These are phyloP conservation scores for Actenoides lindsayi DNA, from an alignment of 2,113 vertebrate species.

Conservation along the genomic window DNA sequence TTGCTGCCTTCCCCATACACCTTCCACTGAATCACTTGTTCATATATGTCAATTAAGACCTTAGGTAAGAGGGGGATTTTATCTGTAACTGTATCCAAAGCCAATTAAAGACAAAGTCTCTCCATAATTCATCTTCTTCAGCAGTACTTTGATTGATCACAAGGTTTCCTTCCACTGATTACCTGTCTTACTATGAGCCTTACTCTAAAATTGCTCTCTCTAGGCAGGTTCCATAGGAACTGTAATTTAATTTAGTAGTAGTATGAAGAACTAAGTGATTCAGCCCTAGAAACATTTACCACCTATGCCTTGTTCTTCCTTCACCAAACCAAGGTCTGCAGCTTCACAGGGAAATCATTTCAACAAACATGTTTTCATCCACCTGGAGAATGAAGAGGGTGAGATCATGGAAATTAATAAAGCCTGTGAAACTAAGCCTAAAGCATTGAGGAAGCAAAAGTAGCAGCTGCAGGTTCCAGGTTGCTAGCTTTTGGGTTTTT, in stretches of 20 bases:
- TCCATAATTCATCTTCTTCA: not conserved
- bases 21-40: not conserved
- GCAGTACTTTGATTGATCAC: not conserved
- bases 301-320: not conserved
- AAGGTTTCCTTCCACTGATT: not conserved
- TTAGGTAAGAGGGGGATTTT: not conserved
- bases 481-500: not conserved
- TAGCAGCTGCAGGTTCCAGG: slow-evolving; percentile 64
- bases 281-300: slow-evolving; percentile 16
- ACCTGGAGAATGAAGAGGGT: slow-evolving; percentile 1
- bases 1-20: not conserved
- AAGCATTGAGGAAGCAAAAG: slow-evolving; percentile 47
- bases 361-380: not conserved
- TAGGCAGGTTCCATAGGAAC: not conserved
- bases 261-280: not conserved
- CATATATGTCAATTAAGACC: not conserved
- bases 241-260: slow-evolving; percentile 4
- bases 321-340: not conserved
- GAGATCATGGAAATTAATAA: slow-evolving; percentile 44
- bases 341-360: not conserved
- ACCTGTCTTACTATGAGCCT: not conserved
- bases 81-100: not conserved
- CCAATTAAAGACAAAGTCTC: not conserved
- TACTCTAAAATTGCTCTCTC: not conserved
- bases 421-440: slow-evolving; percentile 57